These are phyloP conservation scores for Nylanderia fulva DNA, from an alignment of 1,140 invertebrate species.

Conservation along the genomic window DNA sequence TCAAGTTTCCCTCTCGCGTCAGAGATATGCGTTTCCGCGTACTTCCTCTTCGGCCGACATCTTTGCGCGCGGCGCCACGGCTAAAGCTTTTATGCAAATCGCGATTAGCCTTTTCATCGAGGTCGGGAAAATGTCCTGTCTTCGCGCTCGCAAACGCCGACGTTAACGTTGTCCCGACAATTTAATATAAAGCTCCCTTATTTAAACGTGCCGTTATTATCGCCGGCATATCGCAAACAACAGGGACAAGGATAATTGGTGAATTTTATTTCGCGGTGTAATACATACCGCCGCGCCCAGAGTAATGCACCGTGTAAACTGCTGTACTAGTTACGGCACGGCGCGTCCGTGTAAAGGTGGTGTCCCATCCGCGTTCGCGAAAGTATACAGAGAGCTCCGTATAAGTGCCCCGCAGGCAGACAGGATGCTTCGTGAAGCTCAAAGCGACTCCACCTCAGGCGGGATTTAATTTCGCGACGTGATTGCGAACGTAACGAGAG, in stretches of 20 bases:
- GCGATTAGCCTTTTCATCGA: conserved; percentile 26
- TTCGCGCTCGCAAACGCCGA: background rate
- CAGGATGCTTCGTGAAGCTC: conserved; percentile 7
- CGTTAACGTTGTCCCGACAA: conserved; percentile 24
- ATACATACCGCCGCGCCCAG: background rate
- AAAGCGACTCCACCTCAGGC: conserved; percentile 32
- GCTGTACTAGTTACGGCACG: background rate
- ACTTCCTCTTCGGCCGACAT: background rate
- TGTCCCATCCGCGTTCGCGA: conserved; percentile 17
- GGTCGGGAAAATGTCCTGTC: background rate
- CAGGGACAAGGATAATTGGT: conserved; percentile 18
- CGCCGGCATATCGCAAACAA: conserved; percentile 2
- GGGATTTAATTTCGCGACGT: conserved; percentile 50
- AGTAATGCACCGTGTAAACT: conserved; percentile 42
- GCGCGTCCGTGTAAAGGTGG: background rate
- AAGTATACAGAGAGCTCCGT: conserved; percentile 46
- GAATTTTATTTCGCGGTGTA: conserved; percentile 46
- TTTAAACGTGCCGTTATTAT: conserved; percentile 18
- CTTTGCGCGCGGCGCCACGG: conserved; percentile 13
- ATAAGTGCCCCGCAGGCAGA: conserved; percentile 38
- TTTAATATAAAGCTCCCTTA: conserved; percentile 44
- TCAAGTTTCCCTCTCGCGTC: background rate
- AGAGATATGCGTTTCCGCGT: background rate
- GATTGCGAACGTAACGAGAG: conserved; percentile 40
- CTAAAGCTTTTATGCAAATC: conserved; percentile 55